A percentile compares a stretch with the other conserved stretches of the same genome.
These are phyloP conservation scores for Idaea biselata DNA, from an alignment of 2,888 invertebrate species.

Conservation along the genomic window DNA sequence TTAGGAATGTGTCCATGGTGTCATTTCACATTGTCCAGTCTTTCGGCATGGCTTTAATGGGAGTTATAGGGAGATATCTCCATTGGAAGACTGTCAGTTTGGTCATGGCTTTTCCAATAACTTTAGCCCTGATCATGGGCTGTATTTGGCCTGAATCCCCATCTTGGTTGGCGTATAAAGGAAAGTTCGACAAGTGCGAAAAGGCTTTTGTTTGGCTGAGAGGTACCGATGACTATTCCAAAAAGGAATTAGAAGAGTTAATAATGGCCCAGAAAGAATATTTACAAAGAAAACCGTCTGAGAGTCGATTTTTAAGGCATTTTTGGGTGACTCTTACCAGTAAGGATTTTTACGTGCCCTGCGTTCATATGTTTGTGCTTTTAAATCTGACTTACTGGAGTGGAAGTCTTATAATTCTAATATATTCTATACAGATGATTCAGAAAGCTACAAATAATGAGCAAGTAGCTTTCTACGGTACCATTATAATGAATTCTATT, in stretches of 20 bases:
- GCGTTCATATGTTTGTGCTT: conserved; percentile 16
- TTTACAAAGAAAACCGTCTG: neutral
- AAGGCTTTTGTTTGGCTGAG: conserved; percentile 23
- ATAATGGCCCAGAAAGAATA: conserved; percentile 7
- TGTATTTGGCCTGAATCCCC: conserved; percentile 32
- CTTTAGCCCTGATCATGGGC: conserved; percentile 17
- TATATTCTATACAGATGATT: conserved; percentile 20
- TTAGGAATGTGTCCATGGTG: conserved; percentile 20
- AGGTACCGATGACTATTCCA: conserved; percentile 19
- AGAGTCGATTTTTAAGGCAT: neutral
- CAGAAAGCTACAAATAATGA: conserved; percentile 13
- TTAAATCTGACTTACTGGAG: conserved; percentile 16
- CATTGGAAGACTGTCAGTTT: conserved; percentile 28
- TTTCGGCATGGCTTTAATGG: conserved; percentile 19
- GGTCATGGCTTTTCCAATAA: conserved; percentile 23
- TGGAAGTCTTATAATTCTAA: conserved; percentile 16
- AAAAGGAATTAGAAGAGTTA: conserved; percentile 21
- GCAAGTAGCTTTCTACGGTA: conserved; percentile 12
- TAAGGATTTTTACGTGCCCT: conserved; percentile 20
- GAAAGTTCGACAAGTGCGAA: conserved; percentile 23
- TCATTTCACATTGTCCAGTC: conserved; percentile 11
- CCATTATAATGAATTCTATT: conserved; percentile 16
- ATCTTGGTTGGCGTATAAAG: conserved; percentile 31
- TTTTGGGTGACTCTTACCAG: conserved; percentile 7
- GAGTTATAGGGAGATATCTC: conserved; percentile 19